Base-by-base conservation (phyloP, 2,113 vertebrate species). In the Choloepus hoffmanni region DNA sequence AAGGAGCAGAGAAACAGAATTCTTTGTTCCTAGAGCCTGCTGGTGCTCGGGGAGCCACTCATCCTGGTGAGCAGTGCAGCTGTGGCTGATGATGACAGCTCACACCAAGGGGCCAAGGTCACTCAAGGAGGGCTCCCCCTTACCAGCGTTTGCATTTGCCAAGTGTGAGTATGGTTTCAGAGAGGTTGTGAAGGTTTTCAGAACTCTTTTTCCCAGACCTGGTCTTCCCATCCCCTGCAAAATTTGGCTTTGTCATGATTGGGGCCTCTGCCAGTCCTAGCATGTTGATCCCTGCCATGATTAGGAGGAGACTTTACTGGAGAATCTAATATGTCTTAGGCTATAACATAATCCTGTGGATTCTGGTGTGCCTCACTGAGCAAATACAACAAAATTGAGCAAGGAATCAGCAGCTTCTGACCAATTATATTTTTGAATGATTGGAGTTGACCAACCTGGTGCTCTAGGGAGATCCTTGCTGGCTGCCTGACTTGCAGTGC, bases 1-100 rank as follows among this genome's bases (percentile, higher is more conserved):
- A 40, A 62, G 10, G 30, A 86, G 26, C 18, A 58, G 87, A 78
- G 68, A 81, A 62, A 63, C 4, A 40, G 36, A 15, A 48, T 40
- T 81, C 48, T 89, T 67, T 62, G 24, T 89, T 79, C 73, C 26
- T 0, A 58, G 3, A 21, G 5, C 58, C 28, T 7, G 1, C 28
- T 79, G n/a, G 53, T 82, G 53, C n/a, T 7, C 0, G 0, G 33
- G 36, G 26, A 79, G 26, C 78, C 13, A 7, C 5, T 1, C 14
- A 7, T 33, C 30, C 14, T 78, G 62, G 62, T 0, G 0, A 62
- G n/a, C 0, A 3, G 3, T 85, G 30, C 24, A 2, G 36, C 28
- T 30, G 72, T 6, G 45, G 40, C 23, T 89, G 18, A 21, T 62
- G n/a, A 40, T 24, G 19, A 43, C n/a, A 33, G 43, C 30, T 83